Percentiles rank a stretch among this genome's conserved stretches.
Conservation (phyloP, 2,797 vertebrate species). For the Alca torda region DNA sequence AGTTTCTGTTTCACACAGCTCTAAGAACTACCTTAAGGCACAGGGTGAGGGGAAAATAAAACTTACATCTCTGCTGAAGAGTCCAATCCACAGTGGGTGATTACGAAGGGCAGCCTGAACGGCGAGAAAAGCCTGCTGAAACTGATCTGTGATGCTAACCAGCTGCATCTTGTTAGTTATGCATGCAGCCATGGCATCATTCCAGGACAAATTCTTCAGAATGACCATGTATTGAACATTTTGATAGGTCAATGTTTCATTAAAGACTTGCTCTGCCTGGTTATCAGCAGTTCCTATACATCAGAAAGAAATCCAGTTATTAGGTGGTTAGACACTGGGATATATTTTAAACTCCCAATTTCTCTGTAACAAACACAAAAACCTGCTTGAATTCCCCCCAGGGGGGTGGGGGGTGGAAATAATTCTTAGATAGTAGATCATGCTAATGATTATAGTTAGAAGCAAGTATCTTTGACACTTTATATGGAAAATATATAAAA, state of each 20-base stretch:
- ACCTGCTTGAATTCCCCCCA: not conserved
- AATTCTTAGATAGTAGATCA: not conserved
- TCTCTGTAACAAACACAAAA: not conserved
- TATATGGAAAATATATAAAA: not conserved
- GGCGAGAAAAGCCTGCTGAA: slow-evolving; percentile 85
- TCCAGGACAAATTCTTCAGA: slow-evolving; percentile 86
- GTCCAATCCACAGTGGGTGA: slow-evolving; percentile 89
- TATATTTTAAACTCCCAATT: not conserved
- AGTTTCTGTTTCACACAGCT: not conserved
- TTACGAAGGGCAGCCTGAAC: slow-evolving; percentile 74
- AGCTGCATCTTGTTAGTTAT: slow-evolving; percentile 78
- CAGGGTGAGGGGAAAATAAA: not conserved
- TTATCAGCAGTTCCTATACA: slow-evolving; percentile 27
- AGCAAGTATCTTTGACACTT: not conserved
- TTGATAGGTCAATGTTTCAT: slow-evolving; percentile 70
- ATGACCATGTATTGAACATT: slow-evolving; percentile 85
- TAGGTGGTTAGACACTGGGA: not conserved
- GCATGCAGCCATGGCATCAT: slow-evolving; percentile 82
- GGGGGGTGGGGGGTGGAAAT: too few species aligned
- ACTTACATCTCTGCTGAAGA: slow-evolving; percentile 89
- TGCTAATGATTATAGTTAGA: not conserved
- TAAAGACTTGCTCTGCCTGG: slow-evolving; percentile 72
- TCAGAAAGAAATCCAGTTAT: slow-evolving; percentile 16
- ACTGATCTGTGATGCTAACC: slow-evolving; percentile 86
- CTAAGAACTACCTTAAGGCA: not conserved